Conservation (phyloP, 1,140 invertebrate species). For the Trichonephila clavipes region DNA sequence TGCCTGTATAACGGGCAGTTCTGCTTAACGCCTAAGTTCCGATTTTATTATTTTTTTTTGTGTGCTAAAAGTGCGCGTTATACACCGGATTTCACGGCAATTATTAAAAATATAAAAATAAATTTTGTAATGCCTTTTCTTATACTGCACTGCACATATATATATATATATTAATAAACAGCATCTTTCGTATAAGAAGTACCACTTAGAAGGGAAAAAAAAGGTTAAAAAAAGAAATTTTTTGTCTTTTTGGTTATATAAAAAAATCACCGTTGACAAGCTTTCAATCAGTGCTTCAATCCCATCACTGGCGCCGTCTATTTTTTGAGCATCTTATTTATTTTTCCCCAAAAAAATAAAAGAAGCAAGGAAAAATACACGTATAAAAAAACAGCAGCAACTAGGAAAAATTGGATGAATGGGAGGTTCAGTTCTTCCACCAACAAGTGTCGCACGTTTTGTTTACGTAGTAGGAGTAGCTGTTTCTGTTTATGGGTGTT, state of each 20-base stretch:
- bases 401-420: neutral
- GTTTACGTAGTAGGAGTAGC: slow-evolving; percentile 60
- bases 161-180: too few species aligned
- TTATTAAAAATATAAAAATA: too few species aligned
- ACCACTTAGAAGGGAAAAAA: too few species aligned
- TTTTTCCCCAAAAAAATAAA: neutral
- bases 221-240: neutral
- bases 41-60: too few species aligned
- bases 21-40: too few species aligned
- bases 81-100: too few species aligned
- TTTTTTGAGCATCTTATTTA: neutral
- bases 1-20: too few species aligned
- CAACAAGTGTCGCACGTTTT: slow-evolving; percentile 67
- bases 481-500: slow-evolving; percentile 71
- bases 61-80: too few species aligned
- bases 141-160: too few species aligned
- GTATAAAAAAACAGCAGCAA: neutral
- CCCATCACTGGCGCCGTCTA: neutral
- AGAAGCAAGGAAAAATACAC: neutral
- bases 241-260: neutral
- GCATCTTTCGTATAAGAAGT: too few species aligned
- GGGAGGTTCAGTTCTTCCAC: neutral
- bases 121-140: too few species aligned
- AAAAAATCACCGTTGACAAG: neutral
- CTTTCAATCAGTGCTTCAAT: slow-evolving; percentile 12